Evolutionary conservation across 2,888 invertebrate species (phyloP), one percentile per base, ranked within the genome.

Genomic region (Drosophila eohydei): DNA sequence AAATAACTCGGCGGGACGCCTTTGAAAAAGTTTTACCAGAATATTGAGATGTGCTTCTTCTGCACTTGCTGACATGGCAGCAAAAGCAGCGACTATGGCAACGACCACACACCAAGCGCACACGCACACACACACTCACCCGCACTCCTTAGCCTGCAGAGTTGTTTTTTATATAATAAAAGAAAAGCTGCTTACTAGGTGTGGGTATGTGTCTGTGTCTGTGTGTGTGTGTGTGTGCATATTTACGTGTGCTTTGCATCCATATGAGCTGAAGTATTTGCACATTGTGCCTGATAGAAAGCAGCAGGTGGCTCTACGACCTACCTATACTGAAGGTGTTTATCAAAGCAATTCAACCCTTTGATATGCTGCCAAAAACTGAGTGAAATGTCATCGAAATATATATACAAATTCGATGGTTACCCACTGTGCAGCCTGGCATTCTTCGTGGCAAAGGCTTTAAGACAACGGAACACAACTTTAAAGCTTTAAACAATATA

Each of bases 141-240:
- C 12, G 3, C 36, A n/a, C 38, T 40, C 41, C 62, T 43, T 46
- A 78, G 69, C 8, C 78, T 83, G 83, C 62, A 61, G 46, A 63
- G 40, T 61, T 66, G 46, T 65, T 75, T 68, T 67, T 52, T 62
- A 57, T 59, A 65, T 74, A 75, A 81, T 76, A 83, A 81, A 86
- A 63, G 76, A 72, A 84, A 88, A 88, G 83, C 83, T 64, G 78
- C 83, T 88, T 80, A 72, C 64, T 26, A 21, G 32, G 52, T 16
- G n/a, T 41, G n/a, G 34, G 7, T 38, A 51, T 26, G n/a, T 40
- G 44, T 38, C 14, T 38, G 2, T 43, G 16, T 36, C n/a, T n/a
- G n/a, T 32, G 2, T 48, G 21, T n/a, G 21, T 36, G 40, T 46
- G 28, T 12, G 4, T 44, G 7, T 44, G 55, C 26, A 67, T 46